phyloP scores from a whole-genome alignment of 2,113 vertebrate genomes.

The Xenopus borealis region DNA sequence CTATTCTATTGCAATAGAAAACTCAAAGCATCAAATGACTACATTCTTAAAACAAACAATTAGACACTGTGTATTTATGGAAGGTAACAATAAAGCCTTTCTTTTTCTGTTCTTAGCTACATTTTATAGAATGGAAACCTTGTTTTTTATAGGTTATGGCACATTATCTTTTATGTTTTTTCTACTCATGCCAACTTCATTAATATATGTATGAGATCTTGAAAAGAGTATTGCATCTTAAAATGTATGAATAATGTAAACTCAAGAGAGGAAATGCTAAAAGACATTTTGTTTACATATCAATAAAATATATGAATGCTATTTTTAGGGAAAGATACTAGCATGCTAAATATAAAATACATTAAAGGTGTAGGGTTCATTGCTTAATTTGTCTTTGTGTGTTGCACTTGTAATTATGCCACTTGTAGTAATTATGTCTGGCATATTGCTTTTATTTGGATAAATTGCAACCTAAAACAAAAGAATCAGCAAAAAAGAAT shows the following conservation, averaged over 20 bases:
- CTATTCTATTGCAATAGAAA: neutral
- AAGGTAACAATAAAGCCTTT: too few species aligned
- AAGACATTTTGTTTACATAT: constrained; percentile 46
- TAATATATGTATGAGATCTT: constrained; percentile 45
- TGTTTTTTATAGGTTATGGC: constrained; percentile 36
- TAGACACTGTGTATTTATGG: neutral
- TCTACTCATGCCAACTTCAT: constrained; percentile 37
- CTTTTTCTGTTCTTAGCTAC: neutral
- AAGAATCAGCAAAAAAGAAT: too few species aligned
- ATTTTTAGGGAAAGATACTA: constrained; percentile 23
- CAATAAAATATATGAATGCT: constrained; percentile 35
- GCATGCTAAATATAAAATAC: constrained; percentile 14
- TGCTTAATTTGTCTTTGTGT: neutral
- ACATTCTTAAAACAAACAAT: neutral
- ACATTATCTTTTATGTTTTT: constrained; percentile 35
- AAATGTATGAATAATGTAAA: constrained; percentile 46
- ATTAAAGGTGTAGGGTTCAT: neutral
- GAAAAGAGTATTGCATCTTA: constrained; percentile 46
- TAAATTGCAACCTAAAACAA: too few species aligned
- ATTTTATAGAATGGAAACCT: constrained; percentile 17
- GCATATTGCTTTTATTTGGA: too few species aligned
- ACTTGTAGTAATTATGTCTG: neutral
- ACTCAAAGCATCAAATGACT: neutral
- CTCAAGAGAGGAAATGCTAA: constrained; percentile 31
- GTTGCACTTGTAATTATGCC: neutral